phyloP scores from a whole-genome alignment of 2,797 vertebrate species.

The Acipenser ruthenus region DNA sequence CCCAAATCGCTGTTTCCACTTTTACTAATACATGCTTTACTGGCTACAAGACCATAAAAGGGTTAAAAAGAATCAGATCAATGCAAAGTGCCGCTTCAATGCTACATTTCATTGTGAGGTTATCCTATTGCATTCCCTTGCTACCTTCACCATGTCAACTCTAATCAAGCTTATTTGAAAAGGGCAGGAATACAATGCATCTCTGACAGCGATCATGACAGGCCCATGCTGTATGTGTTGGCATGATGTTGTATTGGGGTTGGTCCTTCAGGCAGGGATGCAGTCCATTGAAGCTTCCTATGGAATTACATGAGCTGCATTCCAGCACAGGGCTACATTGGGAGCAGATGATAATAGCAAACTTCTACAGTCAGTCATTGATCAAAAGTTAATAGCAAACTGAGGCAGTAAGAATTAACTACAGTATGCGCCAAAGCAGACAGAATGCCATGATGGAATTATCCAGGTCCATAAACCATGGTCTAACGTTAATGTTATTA shows the following conservation, averaged over 20 bases:
- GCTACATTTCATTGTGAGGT: background rate
- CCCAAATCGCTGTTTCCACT: background rate
- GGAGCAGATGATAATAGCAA: too few relatives aligned
- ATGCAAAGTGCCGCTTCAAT: background rate
- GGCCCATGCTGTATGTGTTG: background rate
- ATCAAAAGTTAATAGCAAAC: background rate
- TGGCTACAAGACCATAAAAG: too few relatives aligned
- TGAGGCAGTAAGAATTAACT: background rate
- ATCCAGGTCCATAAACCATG: background rate
- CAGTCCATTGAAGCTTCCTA: background rate
- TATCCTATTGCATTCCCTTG: background rate
- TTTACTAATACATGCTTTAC: too few relatives aligned
- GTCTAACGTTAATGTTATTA: conserved; percentile 6
- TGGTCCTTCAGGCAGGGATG: background rate
- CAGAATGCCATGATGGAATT: conserved; percentile 4
- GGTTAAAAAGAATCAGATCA: too few relatives aligned
- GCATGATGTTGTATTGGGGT: background rate
- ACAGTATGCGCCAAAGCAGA: background rate
- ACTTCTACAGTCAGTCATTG: background rate
- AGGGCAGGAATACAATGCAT: background rate
- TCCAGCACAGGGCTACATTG: background rate
- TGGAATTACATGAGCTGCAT: background rate
- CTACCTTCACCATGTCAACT: background rate
- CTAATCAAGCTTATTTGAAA: conserved; percentile 2
- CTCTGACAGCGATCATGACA: background rate